Evolutionary conservation across 1,140 invertebrate genomes (phyloP), one percentile per base, ranked within the genome.

Genomic region (Zaprionus nigranus): DNA sequence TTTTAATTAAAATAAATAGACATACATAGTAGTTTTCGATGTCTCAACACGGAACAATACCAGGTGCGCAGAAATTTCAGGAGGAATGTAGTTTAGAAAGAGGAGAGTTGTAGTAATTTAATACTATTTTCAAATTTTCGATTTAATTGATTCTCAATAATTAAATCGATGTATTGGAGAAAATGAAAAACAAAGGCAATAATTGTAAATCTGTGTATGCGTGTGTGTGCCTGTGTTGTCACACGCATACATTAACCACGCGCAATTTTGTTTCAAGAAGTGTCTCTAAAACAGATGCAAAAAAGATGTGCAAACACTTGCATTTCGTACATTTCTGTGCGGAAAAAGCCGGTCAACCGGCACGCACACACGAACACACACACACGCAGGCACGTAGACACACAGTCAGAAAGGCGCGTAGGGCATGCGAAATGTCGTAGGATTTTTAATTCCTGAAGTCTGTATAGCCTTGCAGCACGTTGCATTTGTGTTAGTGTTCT

Each of bases 261-360:
- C 73, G 65, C 53, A 68, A 69, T 61, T 75, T 75, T 22, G 30
- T 64, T n/a, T 24, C 12, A 38, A 75, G 12, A 54, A 49, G 20
- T 51, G n/a, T 59, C 54, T 46, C 2, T 43, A 61, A 61, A 54
- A 36, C 26, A 61, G 34, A 49, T 17, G 4, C 3, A 53, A 38
- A 53, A 40, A n/a, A n/a, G n/a, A 43, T 46, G n/a, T 15, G 30
- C 5, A 24, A 38, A 40, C n/a, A 51, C 11, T 20, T n/a, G 15
- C n/a, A 20, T 13, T 63, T 26, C 24, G 13, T 30, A 7, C 13
- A 53, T 17, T 54, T 40, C n/a, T n/a, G 15, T 28, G 11, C 13
- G 13, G 9, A 56, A 46, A 28, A 56, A 30, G 49, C 58, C 59
- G 49, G 67, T 56, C 46, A 63, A 24, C 59, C 46, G 58, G 59